Base-by-base conservation (phyloP, 2,113 vertebrate genomes). In the Geococcyx californianus region DNA sequence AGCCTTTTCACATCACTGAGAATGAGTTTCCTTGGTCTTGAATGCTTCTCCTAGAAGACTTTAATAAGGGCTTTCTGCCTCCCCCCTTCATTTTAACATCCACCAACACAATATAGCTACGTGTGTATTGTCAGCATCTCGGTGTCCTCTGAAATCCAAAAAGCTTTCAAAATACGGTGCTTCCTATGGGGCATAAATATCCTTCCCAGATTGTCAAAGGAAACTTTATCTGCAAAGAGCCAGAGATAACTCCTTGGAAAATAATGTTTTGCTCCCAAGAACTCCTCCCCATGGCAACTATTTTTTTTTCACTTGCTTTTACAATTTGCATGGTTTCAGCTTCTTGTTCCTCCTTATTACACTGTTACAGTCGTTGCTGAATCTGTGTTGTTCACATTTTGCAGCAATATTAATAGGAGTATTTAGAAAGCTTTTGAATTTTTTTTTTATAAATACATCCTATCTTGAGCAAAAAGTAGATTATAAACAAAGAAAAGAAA, bases 191-290 rank as follows among this genome's bases (percentile, higher is more conserved):
- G 25, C 63, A 77, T 12, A 38, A 73, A 83, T 63, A 59, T 88
- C 58, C 75, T 80, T 92, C 64, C 34, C 1, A 19, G 23, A 80
- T 47, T 77, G 36, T 73, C 33, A 75, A 93, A 86, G 47, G 7
- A 90, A 93, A 96, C 76, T 64, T 92, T 80, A 88, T 88, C 72
- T 81, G 31, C 79, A 87, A 73, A 21, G 7, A 90, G 51, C 19
- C 84, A 73, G 52, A 64, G 31, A 44, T 5, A 91, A 58, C 13
- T 64, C 45, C 49, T 59, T 23, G 5, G 33, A 73, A 85, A 89
- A 83, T 0, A 78, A 59, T 47, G 21, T 24, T 91, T 87, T 84
- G 66, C 33, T 89, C 73, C 29, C 84, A 78, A 84, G 45, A 78
- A 68, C 12, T 26, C 34, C 49, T 87, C 45, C 49, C 36, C 29